Base-by-base conservation (phyloP, 2,113 vertebrate genomes). In the Aplodontia rufa region DNA sequence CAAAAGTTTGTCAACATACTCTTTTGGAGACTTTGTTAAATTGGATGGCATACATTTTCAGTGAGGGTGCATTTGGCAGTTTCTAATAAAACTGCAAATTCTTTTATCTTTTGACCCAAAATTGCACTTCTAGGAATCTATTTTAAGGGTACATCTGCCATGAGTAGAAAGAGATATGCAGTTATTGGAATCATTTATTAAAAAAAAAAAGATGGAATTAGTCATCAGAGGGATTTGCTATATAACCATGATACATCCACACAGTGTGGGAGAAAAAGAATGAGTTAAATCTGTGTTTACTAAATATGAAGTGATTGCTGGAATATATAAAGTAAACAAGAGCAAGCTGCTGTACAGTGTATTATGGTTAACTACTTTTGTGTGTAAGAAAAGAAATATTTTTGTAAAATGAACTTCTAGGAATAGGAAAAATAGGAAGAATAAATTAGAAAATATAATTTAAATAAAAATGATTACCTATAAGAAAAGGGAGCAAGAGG, bases 31-130 rank as follows among this genome's bases (percentile, higher is more conserved):
- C 30, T 84, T 80, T 81, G 84, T 92, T 58, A 87, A 89, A 68
- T 22, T 75, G n/a, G 24, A 45, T 83, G 28, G 12, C 72, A 49
- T 81, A 9, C 26, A 69, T 75, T 94, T 94, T 42, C 37, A 89
- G 10, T 37, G 47, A 88, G 30, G 37, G 9, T 95, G 6, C 6
- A 37, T 79, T 76, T 91, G 37, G 24, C 49, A 60, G 1, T 88
- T 94, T 83, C 80, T 91, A 42, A 88, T 51, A 88, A 80, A 87
- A 83, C 40, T 95, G 49, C 8, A 62, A 26, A 24, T 80, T 13
- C 42, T 89, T 93, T 94, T 80, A 84, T 93, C 68, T 71, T 93
- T 92, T 94, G 81, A 90, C 96, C 92, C 90, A 84, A 51, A 92
- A 89, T 92, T 49, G 79, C 22, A 79, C n/a, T 94, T 95, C 47